Percentiles rank a stretch among this genome's conserved stretches.
phyloP scores from a whole-genome alignment of 2,797 vertebrate genomes.

The Spheniscus humboldti region DNA sequence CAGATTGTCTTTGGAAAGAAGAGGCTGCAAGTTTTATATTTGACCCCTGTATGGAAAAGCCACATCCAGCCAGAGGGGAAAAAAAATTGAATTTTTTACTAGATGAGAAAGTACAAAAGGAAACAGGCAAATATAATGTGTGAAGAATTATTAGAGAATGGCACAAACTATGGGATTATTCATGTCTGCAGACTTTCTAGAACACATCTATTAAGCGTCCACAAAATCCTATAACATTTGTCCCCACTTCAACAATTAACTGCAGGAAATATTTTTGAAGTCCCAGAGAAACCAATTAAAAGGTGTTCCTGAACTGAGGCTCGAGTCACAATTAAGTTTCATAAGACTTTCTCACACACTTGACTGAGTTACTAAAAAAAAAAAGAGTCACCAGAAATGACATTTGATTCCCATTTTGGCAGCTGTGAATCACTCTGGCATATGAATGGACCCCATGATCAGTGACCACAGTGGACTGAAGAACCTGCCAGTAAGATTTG shows the following conservation, averaged over 20 bases:
- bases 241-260: slow-evolving; percentile 12
- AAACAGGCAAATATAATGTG: background rate
- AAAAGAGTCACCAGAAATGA: background rate
- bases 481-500: background rate
- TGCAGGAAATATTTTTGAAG: slow-evolving; percentile 23
- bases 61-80: background rate
- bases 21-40: background rate
- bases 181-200: background rate
- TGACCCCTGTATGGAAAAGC: background rate
- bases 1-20: background rate
- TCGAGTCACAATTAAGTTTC: slow-evolving; percentile 17
- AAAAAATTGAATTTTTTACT: background rate
- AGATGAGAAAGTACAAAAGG: background rate
- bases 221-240: background rate
- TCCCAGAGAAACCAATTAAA: slow-evolving; percentile 61
- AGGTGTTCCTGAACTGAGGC: background rate
- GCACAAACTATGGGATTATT: background rate
- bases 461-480: background rate
- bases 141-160: background rate
- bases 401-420: background rate
- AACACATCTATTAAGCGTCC: background rate
- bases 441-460: background rate
- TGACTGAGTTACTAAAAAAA: background rate
- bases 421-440: background rate
- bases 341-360: background rate